Conservation (phyloP, 2,797 vertebrate genomes). For the Hirundo rustica region DNA sequence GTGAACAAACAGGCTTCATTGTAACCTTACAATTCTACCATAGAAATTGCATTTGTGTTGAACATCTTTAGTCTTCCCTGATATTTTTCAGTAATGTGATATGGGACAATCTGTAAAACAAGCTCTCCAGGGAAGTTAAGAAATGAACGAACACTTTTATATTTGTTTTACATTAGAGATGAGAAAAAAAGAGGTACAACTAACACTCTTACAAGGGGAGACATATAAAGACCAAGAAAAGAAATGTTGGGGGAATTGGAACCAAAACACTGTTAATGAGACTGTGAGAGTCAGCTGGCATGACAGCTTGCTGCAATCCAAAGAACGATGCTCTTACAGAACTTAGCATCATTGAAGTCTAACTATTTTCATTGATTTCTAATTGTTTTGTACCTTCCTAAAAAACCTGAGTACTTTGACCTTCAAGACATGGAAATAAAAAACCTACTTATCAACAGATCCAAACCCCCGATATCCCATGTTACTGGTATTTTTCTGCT, state of each 20-base stretch:
- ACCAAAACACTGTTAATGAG: not conserved
- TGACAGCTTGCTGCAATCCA: not conserved
- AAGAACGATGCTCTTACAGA: not conserved
- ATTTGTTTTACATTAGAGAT: not conserved
- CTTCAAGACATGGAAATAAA: not conserved
- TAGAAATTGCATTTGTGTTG: not conserved
- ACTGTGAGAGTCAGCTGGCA: not conserved
- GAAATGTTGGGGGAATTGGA: not conserved
- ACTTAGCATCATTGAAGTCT: not conserved
- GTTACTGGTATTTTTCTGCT: not conserved
- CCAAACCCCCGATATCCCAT: not conserved
- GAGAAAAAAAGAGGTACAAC: not conserved
- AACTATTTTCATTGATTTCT: not conserved
- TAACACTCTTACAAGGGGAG: not conserved
- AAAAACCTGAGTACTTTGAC: not conserved
- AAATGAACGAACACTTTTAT: not conserved
- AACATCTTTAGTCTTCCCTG: not conserved
- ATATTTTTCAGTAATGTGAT: not conserved
- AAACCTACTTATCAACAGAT: fast-evolving
- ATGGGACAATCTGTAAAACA: not conserved
- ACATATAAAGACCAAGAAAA: not conserved
- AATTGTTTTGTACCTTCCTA: not conserved
- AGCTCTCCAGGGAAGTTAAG: not conserved
- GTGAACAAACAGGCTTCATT: not conserved
- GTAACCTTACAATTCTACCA: not conserved